Percentiles rank a stretch among this genome's conserved stretches.
phyloP scores from a whole-genome alignment of 1,140 invertebrate species.

The Agrypnia vestita region DNA sequence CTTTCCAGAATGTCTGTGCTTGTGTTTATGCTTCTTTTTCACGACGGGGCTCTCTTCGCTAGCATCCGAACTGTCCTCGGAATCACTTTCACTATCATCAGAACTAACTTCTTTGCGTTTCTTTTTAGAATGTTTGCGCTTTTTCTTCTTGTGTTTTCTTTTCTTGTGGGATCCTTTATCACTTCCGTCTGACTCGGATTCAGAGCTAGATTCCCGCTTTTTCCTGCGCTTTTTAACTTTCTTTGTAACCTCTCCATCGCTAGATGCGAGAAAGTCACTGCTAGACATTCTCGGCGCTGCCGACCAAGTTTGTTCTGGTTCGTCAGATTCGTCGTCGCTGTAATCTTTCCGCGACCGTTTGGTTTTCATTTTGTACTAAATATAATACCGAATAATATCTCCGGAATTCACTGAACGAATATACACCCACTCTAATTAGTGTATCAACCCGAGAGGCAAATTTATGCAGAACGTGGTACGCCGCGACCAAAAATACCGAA shows the following conservation, averaged over 20 bases:
- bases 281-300: slow-evolving; percentile 9
- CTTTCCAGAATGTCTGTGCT: slow-evolving; percentile 65
- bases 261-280: slow-evolving; percentile 6
- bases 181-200: slow-evolving; percentile 67
- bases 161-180: slow-evolving; percentile 68
- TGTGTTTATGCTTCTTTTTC: slow-evolving; percentile 68
- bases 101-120: slow-evolving; percentile 65
- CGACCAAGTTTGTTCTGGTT: slow-evolving; percentile 21
- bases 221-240: slow-evolving; percentile 67
- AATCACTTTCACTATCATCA: slow-evolving; percentile 61
- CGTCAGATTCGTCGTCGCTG: slow-evolving; percentile 19
- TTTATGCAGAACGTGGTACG: no score
- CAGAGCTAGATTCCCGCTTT: slow-evolving; percentile 65
- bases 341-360: slow-evolving; percentile 36
- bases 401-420: no score
- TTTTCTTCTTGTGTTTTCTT: slow-evolving; percentile 72
- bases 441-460: no score
- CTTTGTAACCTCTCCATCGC: slow-evolving; percentile 64
- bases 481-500: no score
- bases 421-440: no score
- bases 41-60: slow-evolving; percentile 67
- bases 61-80: slow-evolving; percentile 63
- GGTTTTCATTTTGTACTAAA: slow-evolving; percentile 39
- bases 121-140: slow-evolving; percentile 70
- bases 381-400: no score